Base-by-base conservation (phyloP, 2,797 vertebrate species). In the Fringilla coelebs region DNA sequence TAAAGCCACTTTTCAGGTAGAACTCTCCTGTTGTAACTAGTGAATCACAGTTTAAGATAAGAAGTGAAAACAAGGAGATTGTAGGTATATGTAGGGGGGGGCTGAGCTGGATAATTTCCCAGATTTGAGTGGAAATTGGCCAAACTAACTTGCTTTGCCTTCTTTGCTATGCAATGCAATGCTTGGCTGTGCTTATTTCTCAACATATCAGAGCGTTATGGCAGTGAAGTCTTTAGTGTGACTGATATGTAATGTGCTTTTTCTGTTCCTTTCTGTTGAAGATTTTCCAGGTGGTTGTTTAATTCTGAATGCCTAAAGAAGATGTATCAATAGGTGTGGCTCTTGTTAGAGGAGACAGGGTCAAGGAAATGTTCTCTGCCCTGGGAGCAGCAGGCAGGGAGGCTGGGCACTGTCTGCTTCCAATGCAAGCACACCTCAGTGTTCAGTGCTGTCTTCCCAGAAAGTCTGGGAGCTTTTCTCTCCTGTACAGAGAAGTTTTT, bases 61-160 rank as follows among this genome's bases (percentile, higher is more conserved):
- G 17, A 86, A 60, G 17, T 73, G 88, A 90, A 88, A 94, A 91
- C 38, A 75, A 75, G 29, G 43, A 68, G 21, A 51, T 46, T 29
- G 17, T 45, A 48, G 18, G 7, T 45, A 24, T 21, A 40, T 6
- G 10, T 18, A 66, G 38, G 43, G 29, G 76, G 17, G 17, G 29
- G 74, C 31, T 83, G 48, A 86, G 31, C 15, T 73, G 49, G 49
- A 46, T 46, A 73, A 54, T 66, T 70, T 68, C 41, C 52, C 11
- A 62, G 18, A 76, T 82, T 71, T 82, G 31, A 65, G 15, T 60
- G 80, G 58, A 84, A 91, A 89, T 61, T 57, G 40, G 41, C 11
- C 34, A 70, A 36, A 78, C 7, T 63, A 21, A 41, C 41, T 63
- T 63, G 17, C 19, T 28, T 75, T 83, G 21, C 45, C n/a, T 36